phyloP scores from a whole-genome alignment of 2,888 invertebrate species.

The Acrobasis suavella region DNA sequence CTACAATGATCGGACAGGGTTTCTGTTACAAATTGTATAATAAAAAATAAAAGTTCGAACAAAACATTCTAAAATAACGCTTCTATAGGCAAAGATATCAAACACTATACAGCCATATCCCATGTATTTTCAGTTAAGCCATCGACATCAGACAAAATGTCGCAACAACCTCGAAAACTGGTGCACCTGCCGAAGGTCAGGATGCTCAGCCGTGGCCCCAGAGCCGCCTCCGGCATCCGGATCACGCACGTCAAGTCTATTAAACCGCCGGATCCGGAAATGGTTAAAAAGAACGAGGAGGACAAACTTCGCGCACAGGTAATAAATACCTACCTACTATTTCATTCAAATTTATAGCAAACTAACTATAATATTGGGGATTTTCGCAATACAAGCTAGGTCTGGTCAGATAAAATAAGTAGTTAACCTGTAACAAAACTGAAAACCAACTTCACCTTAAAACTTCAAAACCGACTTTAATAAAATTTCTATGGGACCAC shows the following conservation, averaged over 20 bases:
- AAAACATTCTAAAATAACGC: too few species aligned
- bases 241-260: conserved; percentile 70
- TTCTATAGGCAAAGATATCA: background rate
- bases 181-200: conserved; percentile 66
- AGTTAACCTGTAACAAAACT: too few species aligned
- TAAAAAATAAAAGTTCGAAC: too few species aligned
- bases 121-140: conserved; percentile 25
- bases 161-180: conserved; percentile 55
- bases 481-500: too few species aligned
- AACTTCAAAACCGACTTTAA: too few species aligned
- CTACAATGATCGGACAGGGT: too few species aligned
- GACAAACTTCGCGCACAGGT: conserved; percentile 68
- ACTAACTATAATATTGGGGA: too few species aligned
- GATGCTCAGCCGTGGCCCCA: conserved; percentile 59
- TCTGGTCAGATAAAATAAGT: too few species aligned
- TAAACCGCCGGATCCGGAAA: conserved; percentile 62
- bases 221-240: conserved; percentile 51
- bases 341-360: too few species aligned
- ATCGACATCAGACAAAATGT: conserved; percentile 42
- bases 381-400: too few species aligned
- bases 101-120: background rate
- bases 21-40: too few species aligned
- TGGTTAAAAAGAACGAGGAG: conserved; percentile 61
- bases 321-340: background rate
- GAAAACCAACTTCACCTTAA: too few species aligned